phyloP scores from a whole-genome alignment of 2,888 invertebrate genomes.

The Crocallis elinguaria region DNA sequence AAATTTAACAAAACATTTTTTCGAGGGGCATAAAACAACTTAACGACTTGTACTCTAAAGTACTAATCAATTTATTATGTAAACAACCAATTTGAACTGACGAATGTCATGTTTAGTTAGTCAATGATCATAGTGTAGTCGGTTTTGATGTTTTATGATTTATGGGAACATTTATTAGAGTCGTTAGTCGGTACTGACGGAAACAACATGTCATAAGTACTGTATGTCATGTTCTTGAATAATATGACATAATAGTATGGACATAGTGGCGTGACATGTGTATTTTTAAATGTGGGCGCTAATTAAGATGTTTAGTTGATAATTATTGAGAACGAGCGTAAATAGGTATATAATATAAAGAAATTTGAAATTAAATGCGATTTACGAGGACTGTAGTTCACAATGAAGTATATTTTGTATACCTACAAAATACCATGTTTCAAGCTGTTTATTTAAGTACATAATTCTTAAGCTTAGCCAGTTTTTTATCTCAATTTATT shows the following conservation, averaged over 20 bases:
- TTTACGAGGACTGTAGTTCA: too few relatives aligned
- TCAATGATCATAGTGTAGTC: constrained; percentile 11
- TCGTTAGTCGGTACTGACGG: constrained; percentile 10
- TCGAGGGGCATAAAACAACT: constrained; percentile 11
- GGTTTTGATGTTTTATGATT: constrained; percentile 23
- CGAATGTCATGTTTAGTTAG: constrained; percentile 19
- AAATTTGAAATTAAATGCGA: too few relatives aligned
- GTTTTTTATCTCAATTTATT: too few relatives aligned
- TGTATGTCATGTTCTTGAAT: constrained; percentile 9
- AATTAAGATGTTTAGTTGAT: too few relatives aligned
- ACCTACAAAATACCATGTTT: too few relatives aligned
- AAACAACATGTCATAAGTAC: constrained; percentile 16
- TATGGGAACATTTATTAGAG: constrained; percentile 12
- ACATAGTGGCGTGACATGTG: neutral
- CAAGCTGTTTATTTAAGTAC: too few relatives aligned
- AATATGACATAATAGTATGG: constrained; percentile 11
- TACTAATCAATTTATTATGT: constrained; percentile 23
- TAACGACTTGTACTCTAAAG: constrained; percentile 3
- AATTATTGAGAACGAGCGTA: neutral
- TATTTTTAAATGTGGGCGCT: constrained; percentile 5
- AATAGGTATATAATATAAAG: neutral
- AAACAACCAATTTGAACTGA: constrained; percentile 20
- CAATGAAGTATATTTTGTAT: too few relatives aligned
- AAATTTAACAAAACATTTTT: neutral
- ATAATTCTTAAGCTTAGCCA: too few relatives aligned